Base-by-base conservation (phyloP, 2,888 invertebrate species). In the Apamea anceps region DNA sequence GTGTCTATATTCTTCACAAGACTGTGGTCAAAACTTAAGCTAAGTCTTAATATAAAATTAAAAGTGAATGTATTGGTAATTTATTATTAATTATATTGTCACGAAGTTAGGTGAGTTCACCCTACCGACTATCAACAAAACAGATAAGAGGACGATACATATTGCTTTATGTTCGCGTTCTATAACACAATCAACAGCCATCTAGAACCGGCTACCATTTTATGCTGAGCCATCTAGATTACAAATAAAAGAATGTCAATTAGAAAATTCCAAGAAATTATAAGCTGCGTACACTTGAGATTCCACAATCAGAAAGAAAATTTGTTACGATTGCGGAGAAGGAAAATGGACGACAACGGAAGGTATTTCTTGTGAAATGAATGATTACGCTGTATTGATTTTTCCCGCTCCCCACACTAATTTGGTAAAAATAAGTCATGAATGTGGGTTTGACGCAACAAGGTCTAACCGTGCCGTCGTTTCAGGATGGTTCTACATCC, bases 401-500 rank as follows among this genome's bases (percentile, higher is more conserved):
- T 74, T 77, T 28, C 66, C 48, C 77, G 54, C 54, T 57, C 45
- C 25, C 66, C 42, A 37, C 57, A 62, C 15, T 67, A 37, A 77
- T 82, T 75, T 71, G 54, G 6, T 72, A 77, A 70, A 75, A 75
- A 72, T 70, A 72, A 63, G 13, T 78, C 66, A 42, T 63, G 12
- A 51, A 66, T 32, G 70, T 80, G 37, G 72, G 71, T 78, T 67
- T 74, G 75, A 73, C 51, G 72, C 42, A 78, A 74, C 80, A 75
- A 84, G 82, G 82, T 89, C 90, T 92, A 88, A 93, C 89, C 45
- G 82, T 85, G 80, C 72, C 72, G 79, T 92, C 88, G 88, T 95
- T 95, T 89, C 96, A 96, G 96, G 96, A 45, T 97, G 96, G 97
- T 97, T 96, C 93, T 97, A 97, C 92, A 96, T 97, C 80, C 94